A percentile compares a stretch with the other conserved stretches of the same genome.
phyloP scores from a whole-genome alignment of 2,888 invertebrate species.

The Stenolophus ochropezus region DNA sequence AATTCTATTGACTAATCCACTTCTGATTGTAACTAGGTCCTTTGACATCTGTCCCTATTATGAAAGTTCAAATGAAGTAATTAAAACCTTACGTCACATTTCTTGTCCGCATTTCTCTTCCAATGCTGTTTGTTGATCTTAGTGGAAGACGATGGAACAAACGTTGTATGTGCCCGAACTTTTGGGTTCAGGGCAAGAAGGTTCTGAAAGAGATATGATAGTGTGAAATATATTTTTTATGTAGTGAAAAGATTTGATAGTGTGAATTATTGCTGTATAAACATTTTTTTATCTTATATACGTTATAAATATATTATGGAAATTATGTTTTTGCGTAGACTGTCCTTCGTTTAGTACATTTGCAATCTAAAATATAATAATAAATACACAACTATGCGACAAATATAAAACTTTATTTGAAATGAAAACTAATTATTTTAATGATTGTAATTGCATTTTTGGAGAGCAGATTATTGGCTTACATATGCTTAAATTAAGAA shows the following conservation, averaged over 20 bases:
- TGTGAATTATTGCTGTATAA: background rate
- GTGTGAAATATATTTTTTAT: background rate
- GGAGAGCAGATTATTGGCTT: too few relatives aligned
- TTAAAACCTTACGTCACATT: constrained; percentile 82
- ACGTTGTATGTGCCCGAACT: constrained; percentile 83
- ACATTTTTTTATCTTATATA: background rate
- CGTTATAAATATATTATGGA: background rate
- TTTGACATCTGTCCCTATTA: background rate
- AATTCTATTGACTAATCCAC: constrained; percentile 20
- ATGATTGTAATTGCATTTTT: too few relatives aligned
- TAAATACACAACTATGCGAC: background rate
- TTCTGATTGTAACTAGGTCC: constrained; percentile 17
- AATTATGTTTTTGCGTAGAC: background rate
- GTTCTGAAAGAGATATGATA: constrained; percentile 79
- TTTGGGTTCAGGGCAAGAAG: constrained; percentile 90
- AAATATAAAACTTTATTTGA: too few relatives aligned
- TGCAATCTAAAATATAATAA: background rate
- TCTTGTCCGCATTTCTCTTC: constrained; percentile 93
- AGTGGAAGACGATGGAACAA: constrained; percentile 89
- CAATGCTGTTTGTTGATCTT: constrained; percentile 93
- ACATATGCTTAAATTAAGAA: too few relatives aligned
- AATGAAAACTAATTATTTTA: too few relatives aligned
- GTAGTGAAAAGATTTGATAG: constrained; percentile 68
- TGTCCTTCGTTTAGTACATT: background rate
- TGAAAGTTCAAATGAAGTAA: background rate